Evolutionary conservation across 2,113 vertebrate genomes (phyloP).

Genomic region (Rhabdomys dilectus): DNA sequence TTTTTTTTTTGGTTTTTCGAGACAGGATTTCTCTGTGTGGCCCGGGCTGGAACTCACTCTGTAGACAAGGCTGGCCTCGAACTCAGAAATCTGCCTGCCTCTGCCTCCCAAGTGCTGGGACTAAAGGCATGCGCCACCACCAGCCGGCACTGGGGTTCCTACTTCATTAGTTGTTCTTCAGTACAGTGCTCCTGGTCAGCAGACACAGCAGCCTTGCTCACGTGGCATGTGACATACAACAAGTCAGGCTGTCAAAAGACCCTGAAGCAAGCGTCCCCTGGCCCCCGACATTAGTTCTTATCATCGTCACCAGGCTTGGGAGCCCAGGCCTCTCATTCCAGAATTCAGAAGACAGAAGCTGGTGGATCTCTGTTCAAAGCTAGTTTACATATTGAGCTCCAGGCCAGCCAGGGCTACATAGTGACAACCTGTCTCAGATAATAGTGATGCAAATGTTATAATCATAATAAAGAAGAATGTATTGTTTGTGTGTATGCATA

Average conservation of each 20-base stretch:
- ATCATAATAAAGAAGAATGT: not conserved
- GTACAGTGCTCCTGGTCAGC: not conserved
- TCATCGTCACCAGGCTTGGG: not conserved
- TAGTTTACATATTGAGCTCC: not conserved
- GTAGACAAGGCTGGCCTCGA: no score
- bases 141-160: no score
- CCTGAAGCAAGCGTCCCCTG: not conserved
- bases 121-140: no score
- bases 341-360: not conserved
- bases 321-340: not conserved
- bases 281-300: not conserved
- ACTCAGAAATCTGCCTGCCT: no score
- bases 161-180: not conserved
- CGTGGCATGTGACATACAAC: not conserved
- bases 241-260: not conserved
- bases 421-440: not conserved
- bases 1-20: no score
- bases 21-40: no score
- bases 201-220: not conserved
- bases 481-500: not conserved
- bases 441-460: not conserved
- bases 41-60: no score
- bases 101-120: no score
- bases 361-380: not conserved
- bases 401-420: not conserved